Evolutionary conservation across 2,888 invertebrate species (phyloP), one percentile per base, ranked within the genome.

Genomic region (Notocelia uddmanniana): DNA sequence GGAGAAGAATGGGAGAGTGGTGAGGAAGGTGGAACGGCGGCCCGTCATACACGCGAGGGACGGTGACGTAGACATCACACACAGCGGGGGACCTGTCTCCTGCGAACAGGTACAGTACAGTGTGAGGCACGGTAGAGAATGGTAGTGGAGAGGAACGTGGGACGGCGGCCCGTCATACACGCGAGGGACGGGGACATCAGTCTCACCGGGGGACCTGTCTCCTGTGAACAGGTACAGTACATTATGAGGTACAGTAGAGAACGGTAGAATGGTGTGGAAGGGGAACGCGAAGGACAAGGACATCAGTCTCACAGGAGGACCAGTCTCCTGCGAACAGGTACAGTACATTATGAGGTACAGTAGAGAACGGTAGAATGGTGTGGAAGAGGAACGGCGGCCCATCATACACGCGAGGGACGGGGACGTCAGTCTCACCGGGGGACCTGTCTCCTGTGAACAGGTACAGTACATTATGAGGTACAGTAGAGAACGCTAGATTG

Each of bases 101-200:
- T 71, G 70, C 41, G 70, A 71, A n/a, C 70, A 70, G 70, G 70
- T 70, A 15, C 34, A n/a, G n/a, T n/a, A n/a, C n/a, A n/a, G n/a
- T n/a, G n/a, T n/a, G n/a, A n/a, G n/a, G n/a, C 77, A 79, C 86
- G 0, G 87, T 85, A 26, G 79, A 81, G 1, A 82, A 79, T 73
- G 89, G 88, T 0, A 0, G 76, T 83, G 0, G 80, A 87, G 79
- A 69, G 90, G 0, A 79, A 83, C 10, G 83, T 86, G 0, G 90
- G 90, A 74, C 63, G 89, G 0, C 60, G 91, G 0, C 88, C 88
- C 0, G 77, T 83, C 48, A 78, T 88, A n/a, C 88, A 87, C 57
- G 78, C 85, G 48, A 79, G 85, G 0, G 76, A 77, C 34, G 74
- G 77, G 0, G 26, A 66, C 15, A 15, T 21, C 11, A 10, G 9